Conservation (phyloP, 2,113 vertebrate species). For the Hemiscyllium ocellatum region DNA sequence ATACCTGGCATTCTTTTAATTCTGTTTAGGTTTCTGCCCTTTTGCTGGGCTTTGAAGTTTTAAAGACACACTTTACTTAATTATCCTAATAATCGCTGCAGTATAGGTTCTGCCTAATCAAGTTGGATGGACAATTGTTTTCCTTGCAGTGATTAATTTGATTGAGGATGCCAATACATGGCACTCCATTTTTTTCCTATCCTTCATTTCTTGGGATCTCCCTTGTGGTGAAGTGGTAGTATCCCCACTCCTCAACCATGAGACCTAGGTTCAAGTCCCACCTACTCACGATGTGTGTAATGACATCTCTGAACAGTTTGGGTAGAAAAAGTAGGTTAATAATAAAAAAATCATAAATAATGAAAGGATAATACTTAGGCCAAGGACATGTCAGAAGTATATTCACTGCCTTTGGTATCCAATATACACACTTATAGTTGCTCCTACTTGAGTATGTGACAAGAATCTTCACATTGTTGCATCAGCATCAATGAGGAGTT, state of each 20-base stretch:
- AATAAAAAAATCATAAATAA: neutral
- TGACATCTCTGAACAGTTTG: too few species aligned
- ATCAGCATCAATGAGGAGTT: neutral
- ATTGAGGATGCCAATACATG: neutral
- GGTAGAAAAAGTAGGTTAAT: too few species aligned
- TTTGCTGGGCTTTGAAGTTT: neutral
- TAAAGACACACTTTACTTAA: neutral
- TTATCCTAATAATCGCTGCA: neutral
- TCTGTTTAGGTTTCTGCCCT: neutral
- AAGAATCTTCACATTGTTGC: neutral
- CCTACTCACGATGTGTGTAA: too few species aligned
- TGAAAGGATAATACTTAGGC: neutral
- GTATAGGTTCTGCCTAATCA: neutral
- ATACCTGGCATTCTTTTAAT: neutral
- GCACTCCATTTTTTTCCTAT: too few species aligned
- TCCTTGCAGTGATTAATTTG: neutral
- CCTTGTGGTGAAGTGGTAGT: too few species aligned
- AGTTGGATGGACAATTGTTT: neutral
- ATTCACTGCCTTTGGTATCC: neutral
- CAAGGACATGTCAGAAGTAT: neutral
- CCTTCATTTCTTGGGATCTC: too few species aligned
- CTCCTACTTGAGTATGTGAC: neutral
- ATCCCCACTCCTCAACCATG: too few species aligned
- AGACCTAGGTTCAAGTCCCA: too few species aligned
- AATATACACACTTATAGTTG: neutral